Percentiles rank a stretch among this genome's conserved stretches.
Evolutionary conservation across 1,140 invertebrate genomes (phyloP).

Genomic region (Nautilus pompilius): DNA sequence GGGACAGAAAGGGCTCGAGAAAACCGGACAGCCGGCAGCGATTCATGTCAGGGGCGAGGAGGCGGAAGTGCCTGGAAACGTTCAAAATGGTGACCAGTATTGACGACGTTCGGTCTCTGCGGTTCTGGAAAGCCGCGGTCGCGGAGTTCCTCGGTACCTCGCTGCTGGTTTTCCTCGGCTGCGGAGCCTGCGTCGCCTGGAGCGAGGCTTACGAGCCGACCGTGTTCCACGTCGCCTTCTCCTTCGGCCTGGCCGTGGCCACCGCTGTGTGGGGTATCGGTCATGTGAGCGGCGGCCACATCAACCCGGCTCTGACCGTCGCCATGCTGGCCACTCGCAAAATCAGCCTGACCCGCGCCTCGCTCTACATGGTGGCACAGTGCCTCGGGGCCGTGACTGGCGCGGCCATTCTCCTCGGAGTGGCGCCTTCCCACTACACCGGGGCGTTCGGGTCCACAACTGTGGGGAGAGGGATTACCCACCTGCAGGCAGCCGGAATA

Average conservation of each 20-base stretch:
- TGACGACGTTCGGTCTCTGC: too few species aligned
- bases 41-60: too few species aligned
- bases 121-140: constrained; percentile 34
- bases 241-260: constrained; percentile 80
- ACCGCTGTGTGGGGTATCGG: constrained; percentile 53
- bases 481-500: constrained; percentile 71
- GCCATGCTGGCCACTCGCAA: constrained; percentile 65
- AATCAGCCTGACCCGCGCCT: constrained; percentile 68
- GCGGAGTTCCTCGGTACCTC: constrained; percentile 35
- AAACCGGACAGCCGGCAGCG: too few species aligned
- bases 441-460: constrained; percentile 19
- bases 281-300: constrained; percentile 34
- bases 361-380: constrained; percentile 57
- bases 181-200: constrained; percentile 19
- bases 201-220: constrained; percentile 5
- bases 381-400: constrained; percentile 31
- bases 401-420: constrained; percentile 29
- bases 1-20: too few species aligned
- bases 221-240: constrained; percentile 16
- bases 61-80: too few species aligned
- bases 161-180: constrained; percentile 35
- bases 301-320: constrained; percentile 44
- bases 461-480: constrained; percentile 19
- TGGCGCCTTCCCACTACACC: constrained; percentile 27
- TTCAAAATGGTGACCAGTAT: too few species aligned